Base-by-base conservation (phyloP, 2,797 vertebrate genomes). In the Selene dorsalis region DNA sequence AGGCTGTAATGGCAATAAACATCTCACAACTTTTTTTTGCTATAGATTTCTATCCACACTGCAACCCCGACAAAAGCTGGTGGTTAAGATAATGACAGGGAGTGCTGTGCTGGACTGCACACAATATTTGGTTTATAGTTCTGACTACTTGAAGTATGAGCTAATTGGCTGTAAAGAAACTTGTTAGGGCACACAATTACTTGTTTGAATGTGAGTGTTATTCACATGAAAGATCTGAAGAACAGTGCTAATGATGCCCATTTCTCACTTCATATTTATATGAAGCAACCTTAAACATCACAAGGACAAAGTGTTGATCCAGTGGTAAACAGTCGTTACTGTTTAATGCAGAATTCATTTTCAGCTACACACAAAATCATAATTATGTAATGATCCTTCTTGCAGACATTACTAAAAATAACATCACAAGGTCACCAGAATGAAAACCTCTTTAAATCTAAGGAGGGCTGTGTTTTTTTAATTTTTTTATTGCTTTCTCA, bases 391-490 rank as follows among this genome's bases (percentile, higher is more conserved):
- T 20, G 38, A 47, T n/a, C 2, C n/a, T 26, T 56, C 60, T 59
- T 8, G 0, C 13, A 56, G 26, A 64, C 13, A 39, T 5, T 12
- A 22, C 18, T 55, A 41, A 52, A 56, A 53, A 53, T 26, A 39
- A 57, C 4, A 24, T 56, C 7, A 55, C 26, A 58, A 53, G 6
- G 57, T 50, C 22, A 53, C 53, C 17, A 22, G 10, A 48, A 32
- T 52, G 41, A 12, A 28, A 80, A 77, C 48, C 56, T 66, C 20
- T 20, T 70, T 35, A 35, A 61, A 55, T 24, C 59, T 48, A 43
- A 48, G 20, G n/a, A 61, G 22, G 62, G 52, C 16, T 22, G 35
- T 60, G 30, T 58, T 75, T 67, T 56, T 65, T 66, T 73, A 61
- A 35, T 45, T 55, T 58, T 75, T 67, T 57, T 66, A 69, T 73